Evolutionary conservation across 1,140 invertebrate genomes (phyloP).

Genomic region (Orius insidiosus): DNA sequence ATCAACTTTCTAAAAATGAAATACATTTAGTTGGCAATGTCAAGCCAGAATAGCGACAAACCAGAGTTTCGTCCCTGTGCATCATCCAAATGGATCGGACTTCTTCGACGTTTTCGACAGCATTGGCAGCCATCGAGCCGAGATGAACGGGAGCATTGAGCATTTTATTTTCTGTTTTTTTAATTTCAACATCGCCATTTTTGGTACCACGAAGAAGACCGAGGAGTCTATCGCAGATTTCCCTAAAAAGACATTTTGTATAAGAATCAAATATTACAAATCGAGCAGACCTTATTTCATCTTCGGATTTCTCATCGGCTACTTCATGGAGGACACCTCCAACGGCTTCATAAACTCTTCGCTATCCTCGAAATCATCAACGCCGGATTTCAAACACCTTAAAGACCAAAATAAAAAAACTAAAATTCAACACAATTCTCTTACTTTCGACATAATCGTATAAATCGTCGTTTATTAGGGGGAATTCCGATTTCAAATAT

Average conservation of each 20-base stretch:
- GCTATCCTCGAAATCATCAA: constrained; percentile 70
- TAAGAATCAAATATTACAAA: too few relatives aligned
- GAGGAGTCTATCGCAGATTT: constrained; percentile 56
- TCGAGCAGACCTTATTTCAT: constrained; percentile 62
- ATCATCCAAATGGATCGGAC: constrained; percentile 72
- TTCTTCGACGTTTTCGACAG: constrained; percentile 43
- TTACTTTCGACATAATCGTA: constrained; percentile 76
- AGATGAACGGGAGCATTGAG: constrained; percentile 76
- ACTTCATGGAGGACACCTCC: constrained; percentile 79
- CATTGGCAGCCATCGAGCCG: constrained; percentile 56
- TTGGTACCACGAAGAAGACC: constrained; percentile 41
- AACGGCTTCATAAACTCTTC: constrained; percentile 89
- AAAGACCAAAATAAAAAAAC: constrained; percentile 8
- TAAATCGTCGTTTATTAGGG: constrained; percentile 71
- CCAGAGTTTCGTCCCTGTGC: constrained; percentile 61
- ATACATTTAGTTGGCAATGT: constrained; percentile 1
- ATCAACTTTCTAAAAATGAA: constrained; percentile 70
- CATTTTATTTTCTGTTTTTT: constrained; percentile 48
- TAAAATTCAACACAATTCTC: constrained; percentile 12
- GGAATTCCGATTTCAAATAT: constrained; percentile 66
- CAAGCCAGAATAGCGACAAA: constrained; percentile 28
- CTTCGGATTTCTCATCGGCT: constrained; percentile 53
- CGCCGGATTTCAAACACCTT: constrained; percentile 55
- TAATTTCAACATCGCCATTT: constrained; percentile 23
- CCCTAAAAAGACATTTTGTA: too few relatives aligned